Evolutionary conservation across 2,888 invertebrate genomes (phyloP).

Genomic region (Philhelius pedissequus): DNA sequence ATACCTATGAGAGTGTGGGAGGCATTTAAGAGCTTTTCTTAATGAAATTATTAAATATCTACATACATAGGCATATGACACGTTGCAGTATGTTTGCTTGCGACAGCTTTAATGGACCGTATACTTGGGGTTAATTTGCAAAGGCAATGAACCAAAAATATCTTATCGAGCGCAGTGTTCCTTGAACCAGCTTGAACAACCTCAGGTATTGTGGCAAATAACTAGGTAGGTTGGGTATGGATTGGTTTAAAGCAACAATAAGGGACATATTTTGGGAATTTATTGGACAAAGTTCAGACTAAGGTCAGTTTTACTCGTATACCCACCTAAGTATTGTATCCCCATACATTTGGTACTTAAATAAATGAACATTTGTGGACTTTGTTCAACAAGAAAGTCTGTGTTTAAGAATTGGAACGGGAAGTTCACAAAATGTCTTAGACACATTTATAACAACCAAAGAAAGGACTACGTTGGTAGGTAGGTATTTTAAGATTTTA

Average conservation of each 20-base stretch:
- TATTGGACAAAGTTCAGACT: not conserved
- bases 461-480: not conserved
- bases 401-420: not conserved
- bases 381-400: not conserved
- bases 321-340: not conserved
- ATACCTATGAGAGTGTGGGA: not conserved
- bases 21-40: not conserved
- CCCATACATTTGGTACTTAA: not conserved
- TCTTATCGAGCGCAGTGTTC: not conserved
- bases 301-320: not conserved
- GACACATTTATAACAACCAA: not conserved
- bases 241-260: not conserved
- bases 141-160: conserved; percentile 54
- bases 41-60: not conserved
- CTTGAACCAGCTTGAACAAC: too few species aligned
- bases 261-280: not conserved
- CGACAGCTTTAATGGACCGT: conserved; percentile 61
- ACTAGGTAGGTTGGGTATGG: not conserved
- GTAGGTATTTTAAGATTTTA: not conserved
- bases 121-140: conserved; percentile 60
- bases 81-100: conserved; percentile 1
- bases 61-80: not conserved
- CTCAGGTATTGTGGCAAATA: not conserved
- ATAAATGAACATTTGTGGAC: not conserved
- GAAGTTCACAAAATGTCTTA: not conserved